Conservation (phyloP, 2,113 vertebrate genomes). For the Chamaea fasciata region DNA sequence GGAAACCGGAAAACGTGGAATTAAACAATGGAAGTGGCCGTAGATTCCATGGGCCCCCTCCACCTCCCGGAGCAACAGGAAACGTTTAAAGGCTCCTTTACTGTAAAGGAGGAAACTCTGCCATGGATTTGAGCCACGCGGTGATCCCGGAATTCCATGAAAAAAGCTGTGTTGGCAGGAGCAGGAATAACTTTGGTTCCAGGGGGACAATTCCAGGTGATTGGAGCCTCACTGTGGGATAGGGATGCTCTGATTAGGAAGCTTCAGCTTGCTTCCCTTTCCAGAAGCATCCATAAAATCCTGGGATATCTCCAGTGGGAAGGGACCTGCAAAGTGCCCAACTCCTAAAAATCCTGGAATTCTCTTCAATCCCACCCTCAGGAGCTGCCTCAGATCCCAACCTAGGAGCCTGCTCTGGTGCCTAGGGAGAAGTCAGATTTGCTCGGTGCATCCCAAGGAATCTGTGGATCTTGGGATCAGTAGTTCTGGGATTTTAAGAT, state of each 20-base stretch:
- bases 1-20: not conserved
- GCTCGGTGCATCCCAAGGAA: accelerated
- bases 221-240: not conserved
- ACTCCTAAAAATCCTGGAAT: not conserved
- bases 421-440: accelerated
- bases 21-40: not conserved
- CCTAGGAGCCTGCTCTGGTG: accelerated
- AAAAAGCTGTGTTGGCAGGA: not conserved
- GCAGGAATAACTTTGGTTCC: not conserved
- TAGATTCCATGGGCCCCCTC: not conserved
- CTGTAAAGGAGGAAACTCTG: constrained; percentile 20
- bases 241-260: not conserved
- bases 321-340: not conserved
- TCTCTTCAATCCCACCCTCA: not conserved
- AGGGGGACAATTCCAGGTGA: not conserved
- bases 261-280: not conserved
- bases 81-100: not conserved
- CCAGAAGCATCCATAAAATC: not conserved
- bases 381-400: not conserved
- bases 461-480: not conserved
- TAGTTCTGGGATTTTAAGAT: not conserved
- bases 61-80: not conserved
- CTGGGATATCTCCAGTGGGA: not conserved
- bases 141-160: not conserved
- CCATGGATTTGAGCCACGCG: not conserved